Conservation (phyloP, 1,140 invertebrate species). For the Leptopilina boulardi region DNA sequence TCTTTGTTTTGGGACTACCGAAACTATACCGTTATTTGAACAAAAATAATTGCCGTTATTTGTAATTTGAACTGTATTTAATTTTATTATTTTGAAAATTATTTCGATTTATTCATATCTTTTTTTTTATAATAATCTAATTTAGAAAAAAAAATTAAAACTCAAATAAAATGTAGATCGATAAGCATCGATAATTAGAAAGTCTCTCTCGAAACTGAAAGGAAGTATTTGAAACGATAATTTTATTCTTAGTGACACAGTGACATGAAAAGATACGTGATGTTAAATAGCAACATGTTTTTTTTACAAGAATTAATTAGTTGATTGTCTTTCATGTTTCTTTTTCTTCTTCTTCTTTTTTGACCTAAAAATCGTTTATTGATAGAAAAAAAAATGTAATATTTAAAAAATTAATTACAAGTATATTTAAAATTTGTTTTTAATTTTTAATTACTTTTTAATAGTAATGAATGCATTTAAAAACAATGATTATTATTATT, state of each 20-base stretch:
- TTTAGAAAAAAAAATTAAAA: not conserved
- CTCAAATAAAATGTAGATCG: not conserved
- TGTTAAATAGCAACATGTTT: not conserved
- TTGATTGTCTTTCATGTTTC: not conserved
- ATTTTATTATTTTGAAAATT: too few species aligned
- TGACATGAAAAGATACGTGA: not conserved
- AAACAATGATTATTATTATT: conserved; percentile 23
- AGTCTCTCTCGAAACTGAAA: not conserved
- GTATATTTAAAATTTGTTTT: too few species aligned
- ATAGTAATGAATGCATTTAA: too few species aligned
- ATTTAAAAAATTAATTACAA: too few species aligned
- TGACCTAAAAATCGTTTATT: not conserved
- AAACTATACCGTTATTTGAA: too few species aligned
- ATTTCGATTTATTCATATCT: not conserved
- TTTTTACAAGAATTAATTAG: conserved; percentile 26
- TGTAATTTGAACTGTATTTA: too few species aligned
- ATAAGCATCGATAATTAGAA: conserved; percentile 16
- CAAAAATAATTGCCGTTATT: too few species aligned
- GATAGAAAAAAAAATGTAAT: too few species aligned
- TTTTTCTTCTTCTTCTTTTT: not conserved
- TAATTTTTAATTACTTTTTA: too few species aligned
- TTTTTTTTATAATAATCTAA: not conserved
- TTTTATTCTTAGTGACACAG: conserved; percentile 22
- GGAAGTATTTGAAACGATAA: not conserved
- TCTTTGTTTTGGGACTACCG: too few species aligned